These are phyloP conservation scores for Nipponacmea schrenckii DNA, from an alignment of 2,888 invertebrate species.

Conservation along the genomic window DNA sequence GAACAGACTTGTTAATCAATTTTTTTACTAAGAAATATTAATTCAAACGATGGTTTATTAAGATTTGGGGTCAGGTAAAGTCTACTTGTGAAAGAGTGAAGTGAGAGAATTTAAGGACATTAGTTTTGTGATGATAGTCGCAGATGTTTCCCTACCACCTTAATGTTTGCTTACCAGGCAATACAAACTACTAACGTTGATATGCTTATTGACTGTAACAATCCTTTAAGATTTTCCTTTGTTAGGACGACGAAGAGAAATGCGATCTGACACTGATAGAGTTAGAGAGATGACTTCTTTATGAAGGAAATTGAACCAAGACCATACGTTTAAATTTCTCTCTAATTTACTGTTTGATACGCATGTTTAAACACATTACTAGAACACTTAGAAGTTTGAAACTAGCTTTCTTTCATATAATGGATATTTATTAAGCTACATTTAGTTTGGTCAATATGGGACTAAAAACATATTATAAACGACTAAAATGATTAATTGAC, in stretches of 20 bases:
- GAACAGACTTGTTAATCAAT: no score
- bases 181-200: background rate
- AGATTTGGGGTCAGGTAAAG: no score
- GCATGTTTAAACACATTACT: background rate
- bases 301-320: no score
- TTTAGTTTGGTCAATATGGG: background rate
- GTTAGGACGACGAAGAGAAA: background rate
- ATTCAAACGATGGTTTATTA: no score
- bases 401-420: background rate
- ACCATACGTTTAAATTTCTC: background rate
- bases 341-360: constrained; percentile 2
- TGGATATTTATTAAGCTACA: background rate
- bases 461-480: no score
- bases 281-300: background rate
- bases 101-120: background rate
- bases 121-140: background rate
- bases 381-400: background rate
- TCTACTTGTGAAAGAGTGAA: no score
- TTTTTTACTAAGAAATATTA: no score
- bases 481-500: background rate
- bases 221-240: constrained; percentile 1
- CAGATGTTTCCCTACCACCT: background rate
- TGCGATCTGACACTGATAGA: background rate
- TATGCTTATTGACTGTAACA: constrained; percentile 7
- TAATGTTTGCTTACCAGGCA: background rate